A percentile compares a stretch with the other conserved stretches of the same genome.
Evolutionary conservation across 64 coral and sea anemone species (phyloP).

Genomic region (Porites lutea): DNA sequence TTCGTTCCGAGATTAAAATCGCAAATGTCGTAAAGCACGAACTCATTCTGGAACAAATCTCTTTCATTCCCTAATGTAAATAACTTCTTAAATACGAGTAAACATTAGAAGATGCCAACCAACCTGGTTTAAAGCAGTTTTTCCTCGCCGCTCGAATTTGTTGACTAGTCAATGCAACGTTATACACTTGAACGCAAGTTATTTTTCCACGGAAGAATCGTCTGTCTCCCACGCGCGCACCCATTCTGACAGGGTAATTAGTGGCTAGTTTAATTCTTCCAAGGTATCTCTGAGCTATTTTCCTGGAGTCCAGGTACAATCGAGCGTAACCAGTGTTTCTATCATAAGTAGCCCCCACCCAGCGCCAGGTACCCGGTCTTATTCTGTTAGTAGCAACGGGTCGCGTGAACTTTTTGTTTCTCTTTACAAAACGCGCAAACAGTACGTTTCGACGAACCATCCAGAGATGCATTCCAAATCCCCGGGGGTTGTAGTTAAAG

Average conservation of each 20-base stretch:
- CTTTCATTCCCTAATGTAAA: too few relatives aligned
- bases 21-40: too few relatives aligned
- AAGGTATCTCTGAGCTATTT: constrained; percentile 55
- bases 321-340: constrained; percentile 58
- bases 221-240: constrained; percentile 33
- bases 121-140: constrained; percentile 65
- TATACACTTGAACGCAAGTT: constrained; percentile 64
- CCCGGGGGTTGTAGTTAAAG: constrained; percentile 68
- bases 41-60: too few relatives aligned
- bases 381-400: constrained; percentile 55
- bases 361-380: constrained; percentile 55
- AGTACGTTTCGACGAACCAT: constrained; percentile 58
- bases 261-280: constrained; percentile 63
- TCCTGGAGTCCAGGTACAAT: constrained; percentile 63
- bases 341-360: constrained; percentile 67
- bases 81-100: too few relatives aligned
- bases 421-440: constrained; percentile 66
- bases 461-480: constrained; percentile 75
- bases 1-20: too few relatives aligned
- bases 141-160: constrained; percentile 56
- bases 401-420: constrained; percentile 38
- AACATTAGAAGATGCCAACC: too few relatives aligned
- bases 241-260: constrained; percentile 63
- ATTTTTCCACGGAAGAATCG: constrained; percentile 68
- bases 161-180: constrained; percentile 4